Conservation (phyloP, 2,888 invertebrate species). For the Eumerus sabulonum region DNA sequence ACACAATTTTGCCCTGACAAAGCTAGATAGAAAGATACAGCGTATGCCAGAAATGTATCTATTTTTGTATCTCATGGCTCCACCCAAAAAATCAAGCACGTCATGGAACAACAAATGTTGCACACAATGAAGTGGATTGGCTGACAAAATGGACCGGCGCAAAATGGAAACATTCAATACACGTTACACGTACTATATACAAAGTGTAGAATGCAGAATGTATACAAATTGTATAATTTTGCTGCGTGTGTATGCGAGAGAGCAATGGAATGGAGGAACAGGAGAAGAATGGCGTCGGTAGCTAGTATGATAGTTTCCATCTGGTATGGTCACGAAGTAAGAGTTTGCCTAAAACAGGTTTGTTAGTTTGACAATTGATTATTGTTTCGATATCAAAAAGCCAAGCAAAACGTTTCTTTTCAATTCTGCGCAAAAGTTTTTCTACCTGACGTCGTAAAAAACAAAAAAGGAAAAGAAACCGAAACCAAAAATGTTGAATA, state of each 20-base stretch:
- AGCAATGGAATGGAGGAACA: background rate
- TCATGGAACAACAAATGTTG: constrained; percentile 30
- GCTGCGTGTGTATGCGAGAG: background rate
- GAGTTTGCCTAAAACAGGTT: no score
- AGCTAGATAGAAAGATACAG: no score
- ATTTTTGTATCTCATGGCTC: constrained; percentile 39
- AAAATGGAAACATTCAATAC: constrained; percentile 70
- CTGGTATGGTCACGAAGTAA: background rate
- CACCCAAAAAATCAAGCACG: constrained; percentile 32
- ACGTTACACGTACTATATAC: background rate
- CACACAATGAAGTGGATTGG: constrained; percentile 63
- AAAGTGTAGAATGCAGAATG: no score
- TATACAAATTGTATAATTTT: background rate
- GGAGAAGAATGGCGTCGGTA: background rate
- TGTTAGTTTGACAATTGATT: no score
- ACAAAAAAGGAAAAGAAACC: no score
- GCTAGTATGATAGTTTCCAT: background rate
- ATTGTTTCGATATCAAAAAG: no score
- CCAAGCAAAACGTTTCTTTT: no score
- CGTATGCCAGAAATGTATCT: constrained; percentile 18
- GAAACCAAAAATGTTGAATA: constrained; percentile 3
- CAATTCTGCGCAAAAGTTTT: no score
- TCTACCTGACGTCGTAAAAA: no score
- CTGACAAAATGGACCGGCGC: constrained; percentile 63
- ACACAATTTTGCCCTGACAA: no score